Percentiles rank a stretch among this genome's conserved stretches.
Conservation (phyloP, 2,113 vertebrate species). For the Trochalopteron elliotii region DNA sequence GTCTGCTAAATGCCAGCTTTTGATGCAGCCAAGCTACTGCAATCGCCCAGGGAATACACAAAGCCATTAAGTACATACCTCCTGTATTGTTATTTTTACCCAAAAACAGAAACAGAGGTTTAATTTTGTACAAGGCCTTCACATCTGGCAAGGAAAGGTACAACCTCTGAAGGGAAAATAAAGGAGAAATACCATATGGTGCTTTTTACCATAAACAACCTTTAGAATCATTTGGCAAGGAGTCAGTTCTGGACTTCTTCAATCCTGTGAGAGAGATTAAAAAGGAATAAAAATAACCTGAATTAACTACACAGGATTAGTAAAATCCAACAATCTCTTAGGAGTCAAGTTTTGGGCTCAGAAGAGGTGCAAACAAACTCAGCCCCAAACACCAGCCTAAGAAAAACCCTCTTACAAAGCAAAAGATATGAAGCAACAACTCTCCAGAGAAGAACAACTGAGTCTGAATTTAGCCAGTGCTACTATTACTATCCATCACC, state of each 20-base stretch:
- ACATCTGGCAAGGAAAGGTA: not conserved
- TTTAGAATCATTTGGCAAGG: not conserved
- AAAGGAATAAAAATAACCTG: slow-evolving; percentile 25
- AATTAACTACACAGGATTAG: slow-evolving; percentile 16
- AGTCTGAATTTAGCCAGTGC: not conserved
- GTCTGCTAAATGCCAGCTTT: not conserved
- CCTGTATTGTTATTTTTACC: not conserved
- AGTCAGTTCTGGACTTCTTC: not conserved
- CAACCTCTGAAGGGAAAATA: not conserved
- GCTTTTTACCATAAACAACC: not conserved
- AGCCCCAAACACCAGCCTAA: not conserved
- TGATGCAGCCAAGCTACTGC: not conserved
- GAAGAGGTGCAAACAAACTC: not conserved
- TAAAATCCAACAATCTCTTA: not conserved
- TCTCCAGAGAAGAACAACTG: not conserved
- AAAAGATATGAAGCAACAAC: not conserved
- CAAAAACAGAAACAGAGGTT: not conserved
- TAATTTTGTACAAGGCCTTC: not conserved
- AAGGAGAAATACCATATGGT: not conserved
- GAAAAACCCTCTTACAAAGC: not conserved
- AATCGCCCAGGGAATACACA: not conserved
- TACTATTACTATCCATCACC: not conserved
- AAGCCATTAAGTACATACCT: not conserved
- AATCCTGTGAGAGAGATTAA: not conserved
- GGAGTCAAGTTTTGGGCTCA: not conserved